Base-by-base conservation (phyloP, 2,888 invertebrate species). In the Sarcophaga subvicina region DNA sequence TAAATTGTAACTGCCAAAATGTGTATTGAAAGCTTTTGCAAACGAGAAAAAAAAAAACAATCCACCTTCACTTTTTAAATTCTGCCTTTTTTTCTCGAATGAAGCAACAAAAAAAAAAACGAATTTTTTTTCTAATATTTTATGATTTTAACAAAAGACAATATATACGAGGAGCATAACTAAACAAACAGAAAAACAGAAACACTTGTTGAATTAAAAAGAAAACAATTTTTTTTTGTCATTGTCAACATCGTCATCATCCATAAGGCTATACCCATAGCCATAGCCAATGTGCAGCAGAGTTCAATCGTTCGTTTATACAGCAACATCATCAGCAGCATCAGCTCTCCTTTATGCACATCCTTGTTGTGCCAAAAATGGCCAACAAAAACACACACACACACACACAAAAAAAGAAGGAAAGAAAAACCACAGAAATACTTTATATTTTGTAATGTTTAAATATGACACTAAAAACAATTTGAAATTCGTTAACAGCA, bases 11-110 rank as follows among this genome's bases (percentile, higher is more conserved):
- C 84, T 87, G 87, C 84, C 84, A 84, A 82, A 84, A 87, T 67
- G 63, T 76, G 54, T 80, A 80, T 85, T 72, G 71, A 85, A 72
- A 86, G 80, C 80, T 67, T n/a, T 66, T 76, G 20, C 27, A 62
- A 62, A 25, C 2, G 25, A 72, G 67, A 83, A 64, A 59, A n/a
- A 64, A 59, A n/a, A 59, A 62, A 47, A 67, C 67, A 76, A 79
- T 82, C 87, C 87, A 87, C 87, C 87, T 87, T 87, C 87, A 87
- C 87, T 87, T 87, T 87, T 87, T 82, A 87, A 78, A 84, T 87
- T 87, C 84, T 87, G 84, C 75, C 83, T 77, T 76, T 86, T 66
- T 75, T 47, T 63, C 66, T 72, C 63, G 37, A 70, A 75, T 78
- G 4, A 49, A 49, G 49, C 5, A 27, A 37, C 6, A 37, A 8